phyloP scores from a whole-genome alignment of 2,797 vertebrate species.

The Hippocampus kuda region DNA sequence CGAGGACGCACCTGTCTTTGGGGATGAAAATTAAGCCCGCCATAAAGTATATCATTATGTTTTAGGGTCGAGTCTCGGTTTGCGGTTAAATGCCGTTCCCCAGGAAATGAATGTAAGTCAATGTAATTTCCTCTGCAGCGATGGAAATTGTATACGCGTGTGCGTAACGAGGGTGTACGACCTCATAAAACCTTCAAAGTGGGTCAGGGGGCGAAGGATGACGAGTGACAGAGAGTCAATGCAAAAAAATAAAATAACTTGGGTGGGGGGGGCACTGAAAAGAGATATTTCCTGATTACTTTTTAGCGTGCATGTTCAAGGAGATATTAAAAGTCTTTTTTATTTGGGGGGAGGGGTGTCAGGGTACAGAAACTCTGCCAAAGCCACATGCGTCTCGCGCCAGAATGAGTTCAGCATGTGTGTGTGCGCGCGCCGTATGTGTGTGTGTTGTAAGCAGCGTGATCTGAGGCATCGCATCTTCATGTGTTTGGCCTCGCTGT shows the following conservation, averaged over 20 bases:
- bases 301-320: neutral
- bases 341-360: neutral
- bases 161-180: conserved; percentile 8
- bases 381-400: conserved; percentile 24
- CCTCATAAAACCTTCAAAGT: conserved; percentile 10
- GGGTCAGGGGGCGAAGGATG: conserved; percentile 6
- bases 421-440: conserved; percentile 4
- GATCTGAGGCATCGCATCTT: conserved; percentile 43
- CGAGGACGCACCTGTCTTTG: neutral
- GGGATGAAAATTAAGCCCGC: neutral
- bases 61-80: conserved; percentile 8
- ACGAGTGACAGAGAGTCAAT: neutral
- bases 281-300: neutral
- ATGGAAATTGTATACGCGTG: conserved; percentile 13
- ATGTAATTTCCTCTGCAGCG: conserved; percentile 6
- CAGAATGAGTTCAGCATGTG: conserved; percentile 13
- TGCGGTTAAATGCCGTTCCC: conserved; percentile 2
- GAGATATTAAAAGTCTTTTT: neutral
- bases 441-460: conserved; percentile 39
- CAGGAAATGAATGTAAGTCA: conserved; percentile 7
- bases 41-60: conserved; percentile 7
- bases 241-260: neutral
- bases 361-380: conserved; percentile 32
- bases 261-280: neutral
- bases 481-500: conserved; percentile 48